Evolutionary conservation across 2,113 vertebrate genomes (phyloP).

Genomic region (Pontoporia blainvillei): DNA sequence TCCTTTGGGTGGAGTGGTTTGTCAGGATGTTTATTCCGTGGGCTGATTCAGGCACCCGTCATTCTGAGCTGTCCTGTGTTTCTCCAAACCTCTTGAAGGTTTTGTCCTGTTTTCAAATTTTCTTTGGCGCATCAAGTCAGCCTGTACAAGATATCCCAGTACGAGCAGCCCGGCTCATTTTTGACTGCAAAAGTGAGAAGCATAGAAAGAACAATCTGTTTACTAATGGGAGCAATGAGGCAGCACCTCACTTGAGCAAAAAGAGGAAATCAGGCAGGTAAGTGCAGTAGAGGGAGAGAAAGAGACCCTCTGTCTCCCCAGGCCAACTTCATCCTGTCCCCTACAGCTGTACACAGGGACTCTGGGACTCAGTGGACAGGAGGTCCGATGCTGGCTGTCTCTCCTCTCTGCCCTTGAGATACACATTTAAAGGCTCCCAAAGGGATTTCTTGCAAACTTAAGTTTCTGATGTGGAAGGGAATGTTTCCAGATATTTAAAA

Average conservation of each 20-base stretch:
- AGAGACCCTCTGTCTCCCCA: not conserved
- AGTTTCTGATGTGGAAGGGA: conserved; percentile 83
- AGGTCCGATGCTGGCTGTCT: not conserved
- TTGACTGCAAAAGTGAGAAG: not conserved
- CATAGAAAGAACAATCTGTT: not conserved
- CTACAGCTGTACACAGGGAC: not conserved
- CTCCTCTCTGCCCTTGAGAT: conserved; percentile 60
- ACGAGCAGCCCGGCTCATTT: not conserved
- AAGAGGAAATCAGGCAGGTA: not conserved
- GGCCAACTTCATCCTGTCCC: not conserved
- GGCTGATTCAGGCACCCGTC: not conserved
- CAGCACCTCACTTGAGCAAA: not conserved
- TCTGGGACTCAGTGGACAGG: not conserved
- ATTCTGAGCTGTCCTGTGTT: not conserved
- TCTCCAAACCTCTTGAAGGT: not conserved
- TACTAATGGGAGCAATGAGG: not conserved
- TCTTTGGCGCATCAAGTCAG: not conserved
- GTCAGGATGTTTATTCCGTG: not conserved
- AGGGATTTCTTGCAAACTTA: conserved; percentile 79
- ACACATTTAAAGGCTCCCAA: conserved; percentile 79
- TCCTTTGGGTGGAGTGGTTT: conserved; percentile 29
- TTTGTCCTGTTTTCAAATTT: conserved; percentile 33
- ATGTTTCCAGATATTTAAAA: conserved; percentile 78
- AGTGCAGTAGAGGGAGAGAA: not conserved
- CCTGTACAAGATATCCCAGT: not conserved